Percentiles rank a stretch among this genome's conserved stretches.
These are phyloP conservation scores for Sacculina carcini DNA, from an alignment of 2,888 invertebrate species.

Conservation along the genomic window DNA sequence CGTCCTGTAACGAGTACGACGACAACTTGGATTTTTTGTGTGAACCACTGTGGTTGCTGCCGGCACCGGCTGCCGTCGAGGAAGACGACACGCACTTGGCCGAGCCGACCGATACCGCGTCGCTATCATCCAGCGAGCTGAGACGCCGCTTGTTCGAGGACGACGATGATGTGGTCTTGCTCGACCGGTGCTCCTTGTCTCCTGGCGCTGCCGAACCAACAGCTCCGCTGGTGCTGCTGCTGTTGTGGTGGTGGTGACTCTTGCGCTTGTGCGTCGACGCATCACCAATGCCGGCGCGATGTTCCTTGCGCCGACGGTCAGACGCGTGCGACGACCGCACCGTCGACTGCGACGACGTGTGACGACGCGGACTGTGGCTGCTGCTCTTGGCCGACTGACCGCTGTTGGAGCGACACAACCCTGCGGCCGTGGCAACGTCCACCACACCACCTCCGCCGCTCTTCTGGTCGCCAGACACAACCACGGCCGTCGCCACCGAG, in stretches of 20 bases:
- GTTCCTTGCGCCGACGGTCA: neutral
- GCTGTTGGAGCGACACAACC: slow-evolving; percentile 3
- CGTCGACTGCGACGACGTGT: neutral
- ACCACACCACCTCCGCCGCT: too few species aligned
- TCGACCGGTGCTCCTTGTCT: neutral
- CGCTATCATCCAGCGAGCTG: slow-evolving; percentile 3
- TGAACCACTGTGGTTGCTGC: too few species aligned
- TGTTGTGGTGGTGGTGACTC: neutral
- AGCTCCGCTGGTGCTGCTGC: neutral
- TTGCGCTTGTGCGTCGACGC: neutral
- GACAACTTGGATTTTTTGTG: too few species aligned
- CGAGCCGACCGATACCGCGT: too few species aligned
- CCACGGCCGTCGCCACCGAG: neutral
- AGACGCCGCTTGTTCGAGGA: slow-evolving; percentile 4
- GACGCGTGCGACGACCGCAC: neutral
- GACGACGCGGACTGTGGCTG: slow-evolving; percentile 6
- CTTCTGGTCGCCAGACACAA: neutral
- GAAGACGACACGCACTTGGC: too few species aligned
- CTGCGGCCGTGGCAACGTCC: neutral
- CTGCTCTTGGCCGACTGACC: slow-evolving; percentile 6
- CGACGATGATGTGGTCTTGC: neutral
- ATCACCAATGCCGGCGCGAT: neutral
- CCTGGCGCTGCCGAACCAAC: neutral
- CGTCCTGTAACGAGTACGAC: too few species aligned
- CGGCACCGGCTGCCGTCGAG: too few species aligned